Base-by-base conservation (phyloP, 2,113 vertebrate species). In the Tychaedon coryphoeus region DNA sequence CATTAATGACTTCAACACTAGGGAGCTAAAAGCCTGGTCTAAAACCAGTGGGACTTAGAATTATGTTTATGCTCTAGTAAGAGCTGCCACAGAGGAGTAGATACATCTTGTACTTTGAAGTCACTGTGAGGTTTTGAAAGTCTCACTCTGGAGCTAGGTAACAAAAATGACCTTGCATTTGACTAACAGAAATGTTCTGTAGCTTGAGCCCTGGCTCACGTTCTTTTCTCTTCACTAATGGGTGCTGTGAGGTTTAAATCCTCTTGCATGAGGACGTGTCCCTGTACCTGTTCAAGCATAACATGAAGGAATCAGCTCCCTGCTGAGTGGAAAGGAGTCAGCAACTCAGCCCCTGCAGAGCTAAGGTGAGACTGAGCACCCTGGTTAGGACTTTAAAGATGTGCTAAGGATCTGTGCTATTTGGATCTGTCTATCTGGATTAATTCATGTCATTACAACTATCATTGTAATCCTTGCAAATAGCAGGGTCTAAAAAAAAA, bases 111-210 rank as follows among this genome's bases (percentile, higher is more conserved):
- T 75, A 50, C 33, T 82, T 87, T 45, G 62, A 91, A 91, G 57
- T 81, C 61, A 78, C 50, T 81, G 34, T 23, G 62, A 69, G 16
- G 16, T 64, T 89, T 91, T 61, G 10, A 87, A 92, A 89, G 83
- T 69, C 77, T 53, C 48, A 45, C 25, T 83, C 76, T 57, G n/a
- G 57, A 75, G 76, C 17, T 20, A 42, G 67, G 53, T 76, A 83
- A 66, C 74, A 73, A 80, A 95, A 88, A 91, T 51, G 58, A 95
- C 54, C 86, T 96, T 94, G 34, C 28, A 53, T 38, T 45, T 73
- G n/a, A 61, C 48, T 71, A 83, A 81, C 47, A 88, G 67, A 54
- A 90, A 86, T 33, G 18, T 66, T 82, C 36, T 70, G 56, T 56
- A 84, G 19, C 74, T 76, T 4, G 2, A 85, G 42, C 65, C 47